Percentiles rank a stretch among this genome's conserved stretches.
phyloP scores from a whole-genome alignment of 1,140 invertebrate species.

The Cephus cinctus region DNA sequence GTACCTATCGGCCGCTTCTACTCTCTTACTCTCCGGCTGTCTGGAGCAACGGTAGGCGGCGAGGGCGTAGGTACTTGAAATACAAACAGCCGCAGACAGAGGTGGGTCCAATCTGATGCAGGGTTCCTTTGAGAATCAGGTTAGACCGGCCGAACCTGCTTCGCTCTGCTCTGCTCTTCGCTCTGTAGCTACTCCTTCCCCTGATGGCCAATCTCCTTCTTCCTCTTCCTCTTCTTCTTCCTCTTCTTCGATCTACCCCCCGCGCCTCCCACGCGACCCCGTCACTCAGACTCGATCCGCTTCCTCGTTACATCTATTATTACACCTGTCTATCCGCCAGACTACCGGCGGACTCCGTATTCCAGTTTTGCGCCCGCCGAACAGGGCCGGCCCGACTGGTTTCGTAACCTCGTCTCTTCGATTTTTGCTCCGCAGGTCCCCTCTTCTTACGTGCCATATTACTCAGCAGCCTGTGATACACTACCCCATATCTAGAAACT shows the following conservation, averaged over 20 bases:
- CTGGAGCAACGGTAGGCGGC: conserved; percentile 14
- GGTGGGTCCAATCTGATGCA: conserved; percentile 51
- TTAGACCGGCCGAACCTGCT: conserved; percentile 59
- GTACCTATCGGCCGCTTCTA: neutral
- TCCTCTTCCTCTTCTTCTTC: conserved; percentile 33
- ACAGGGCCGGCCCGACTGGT: neutral
- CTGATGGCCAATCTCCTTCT: conserved; percentile 40
- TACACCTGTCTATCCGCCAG: conserved; percentile 44
- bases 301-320: conserved; percentile 47
- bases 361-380: neutral
- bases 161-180: conserved; percentile 41
- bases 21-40: neutral
- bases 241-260: conserved; percentile 32
- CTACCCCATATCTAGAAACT: no score
- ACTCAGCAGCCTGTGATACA: conserved; percentile 49
- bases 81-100: conserved; percentile 49
- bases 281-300: conserved; percentile 11
- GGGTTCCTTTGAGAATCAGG: conserved; percentile 56
- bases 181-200: conserved; percentile 46
- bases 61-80: conserved; percentile 48
- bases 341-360: neutral
- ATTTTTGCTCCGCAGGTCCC: conserved; percentile 21
- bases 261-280: conserved; percentile 31
- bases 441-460: conserved; percentile 45
- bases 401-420: neutral